Base-by-base conservation (phyloP, 2,113 vertebrate species). In the Spizaetus ornatus region DNA sequence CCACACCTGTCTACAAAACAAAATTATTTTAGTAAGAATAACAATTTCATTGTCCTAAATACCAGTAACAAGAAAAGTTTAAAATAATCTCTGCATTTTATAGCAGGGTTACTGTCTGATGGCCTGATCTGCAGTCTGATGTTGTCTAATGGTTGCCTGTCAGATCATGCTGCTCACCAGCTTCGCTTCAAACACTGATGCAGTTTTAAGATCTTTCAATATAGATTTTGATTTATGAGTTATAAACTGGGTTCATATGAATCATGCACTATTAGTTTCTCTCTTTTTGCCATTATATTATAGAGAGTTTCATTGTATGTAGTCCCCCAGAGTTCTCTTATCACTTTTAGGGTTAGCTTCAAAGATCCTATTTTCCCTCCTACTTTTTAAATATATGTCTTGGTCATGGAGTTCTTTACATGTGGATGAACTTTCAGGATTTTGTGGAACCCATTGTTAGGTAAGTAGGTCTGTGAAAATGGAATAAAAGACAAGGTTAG, bases 401-500 rank as follows among this genome's bases (percentile, higher is more conserved):
- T 6, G 4, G 71, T 58, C 81, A 48, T 8, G 9, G 53, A 82
- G 62, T 25, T 70, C 82, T 90, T 91, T n/a, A 79, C 21, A 25
- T 7, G 31, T 0, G 6, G 59, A 50, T 40, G 71, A 83, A 94
- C 67, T 96, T 94, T 50, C 43, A 83, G 55, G 59, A 70, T 91
- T 92, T 59, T 32, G 55, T n/a, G 50, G 53, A 93, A 86, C 29
- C n/a, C 40, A 65, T 17, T 96, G 77, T 71, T 63, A 65, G 61
- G 53, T 45, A 86, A 89, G 82, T 69, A 89, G 58, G 45, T 53
- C 36, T 61, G 70, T 61, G 31, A 55, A 89, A 93, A 85, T 27
- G 6, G 58, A 95, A 95, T 84, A 89, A 95, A 94, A 96, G 73
- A n/a, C 72, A 82, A 81, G 34, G 78, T 56, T 87, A 95, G 36